Percentiles rank a stretch among this genome's conserved stretches.
Conservation (phyloP, 2,797 vertebrate genomes). For the Thripadectes ignobilis region DNA sequence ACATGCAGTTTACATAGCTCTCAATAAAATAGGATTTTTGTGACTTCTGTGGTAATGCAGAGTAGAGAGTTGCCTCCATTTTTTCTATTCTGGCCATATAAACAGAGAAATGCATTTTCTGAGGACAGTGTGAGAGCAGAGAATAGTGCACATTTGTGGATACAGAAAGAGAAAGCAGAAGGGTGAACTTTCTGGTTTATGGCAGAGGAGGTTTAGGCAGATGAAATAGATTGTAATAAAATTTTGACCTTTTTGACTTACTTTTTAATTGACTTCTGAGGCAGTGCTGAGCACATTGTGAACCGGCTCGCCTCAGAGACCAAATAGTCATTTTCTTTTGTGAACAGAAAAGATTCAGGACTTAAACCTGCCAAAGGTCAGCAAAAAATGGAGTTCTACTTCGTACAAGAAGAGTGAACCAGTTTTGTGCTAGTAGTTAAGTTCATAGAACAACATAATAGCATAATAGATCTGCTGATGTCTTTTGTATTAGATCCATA, state of each 20-base stretch:
- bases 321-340: conserved; percentile 15
- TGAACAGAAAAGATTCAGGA: conserved; percentile 25
- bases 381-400: neutral
- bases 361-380: conserved; percentile 11
- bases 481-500: neutral
- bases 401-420: neutral
- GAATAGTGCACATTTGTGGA: neutral
- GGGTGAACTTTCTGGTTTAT: neutral
- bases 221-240: conserved; percentile 3
- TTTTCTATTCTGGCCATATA: neutral
- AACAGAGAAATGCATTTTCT: neutral
- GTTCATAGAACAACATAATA: neutral
- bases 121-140: neutral
- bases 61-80: neutral
- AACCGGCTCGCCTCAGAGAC: neutral
- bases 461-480: neutral
- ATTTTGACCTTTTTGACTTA: conserved; percentile 23
- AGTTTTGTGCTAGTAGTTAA: neutral
- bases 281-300: neutral
- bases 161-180: neutral
- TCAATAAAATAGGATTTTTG: neutral
- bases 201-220: neutral
- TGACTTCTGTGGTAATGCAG: neutral
- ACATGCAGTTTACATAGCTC: neutral
- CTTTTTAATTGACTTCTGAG: conserved; percentile 27